Base-by-base conservation (phyloP, 1,140 invertebrate genomes). In the Temnothorax curvispinosus region DNA sequence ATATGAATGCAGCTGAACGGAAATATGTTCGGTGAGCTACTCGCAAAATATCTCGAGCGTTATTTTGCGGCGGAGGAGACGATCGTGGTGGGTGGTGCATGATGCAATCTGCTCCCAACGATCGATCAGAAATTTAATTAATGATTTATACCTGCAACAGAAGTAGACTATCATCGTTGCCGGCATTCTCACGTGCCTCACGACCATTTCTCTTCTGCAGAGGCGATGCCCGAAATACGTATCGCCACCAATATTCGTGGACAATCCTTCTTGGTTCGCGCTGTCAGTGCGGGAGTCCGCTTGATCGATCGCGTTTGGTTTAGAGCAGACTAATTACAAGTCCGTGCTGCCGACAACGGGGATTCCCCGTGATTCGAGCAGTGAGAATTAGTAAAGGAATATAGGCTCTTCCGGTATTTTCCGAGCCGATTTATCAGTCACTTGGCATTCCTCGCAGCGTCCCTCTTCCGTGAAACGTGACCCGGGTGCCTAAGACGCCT, bases 341-440 rank as follows among this genome's bases (percentile, higher is more conserved):
- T 18, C 47, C 56, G 18, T 72, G 75, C 41, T 76, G 9, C 52
- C 54, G 74, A 27, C 64, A 72, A 64, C 50, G 32, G n/a, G 67
- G 64, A 69, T 72, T 82, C 50, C 13, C 27, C 35, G 52, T 72
- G 86, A 87, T 82, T 90, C 60, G 15, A 44, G 74, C 47, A 15
- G 56, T 8, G 41, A 27, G 27, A 18, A 44, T 72, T 76, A 38
- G 32, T 2, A 64, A 41, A 54, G 38, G n/a, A 71, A 27, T 18
- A 27, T 52, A 71, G 75, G 62, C 85, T 75, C 60, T 69, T 82
- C 85, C 44, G 58, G 9, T 62, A 67, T 81, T 86, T 82, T 81
- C 78, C 41, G 11, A 35, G 38, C 41, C 72, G 72, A 81, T 90
- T 74, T 58, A 88, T 91, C 89, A 88, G 21, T 15, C 15, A 11